These are phyloP conservation scores for Microctonus brassicae DNA, from an alignment of 2,888 invertebrate genomes.

Conservation along the genomic window DNA sequence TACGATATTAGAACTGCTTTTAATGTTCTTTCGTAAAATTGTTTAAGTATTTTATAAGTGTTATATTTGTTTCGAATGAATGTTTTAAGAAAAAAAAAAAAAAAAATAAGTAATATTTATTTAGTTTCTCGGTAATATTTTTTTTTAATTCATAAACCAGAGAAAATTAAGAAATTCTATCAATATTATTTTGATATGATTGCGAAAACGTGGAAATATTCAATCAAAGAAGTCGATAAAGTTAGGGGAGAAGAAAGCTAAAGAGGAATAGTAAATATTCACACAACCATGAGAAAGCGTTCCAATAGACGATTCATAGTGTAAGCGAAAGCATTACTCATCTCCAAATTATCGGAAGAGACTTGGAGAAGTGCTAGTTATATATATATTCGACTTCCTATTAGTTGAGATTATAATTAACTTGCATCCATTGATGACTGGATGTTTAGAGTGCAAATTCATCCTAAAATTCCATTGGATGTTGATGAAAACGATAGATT, in stretches of 20 bases:
- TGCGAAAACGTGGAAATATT: slow-evolving; percentile 30
- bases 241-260: slow-evolving; percentile 12
- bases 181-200: no score
- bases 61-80: no score
- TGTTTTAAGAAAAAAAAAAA: no score
- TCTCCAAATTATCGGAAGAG: slow-evolving; percentile 1
- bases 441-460: not conserved
- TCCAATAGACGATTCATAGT: slow-evolving; percentile 27
- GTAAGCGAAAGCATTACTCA: slow-evolving; percentile 13
- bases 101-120: no score
- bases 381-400: not conserved
- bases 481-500: not conserved
- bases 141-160: no score
- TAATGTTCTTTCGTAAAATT: not conserved
- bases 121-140: no score
- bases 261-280: slow-evolving; percentile 7
- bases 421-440: not conserved
- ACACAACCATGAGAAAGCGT: slow-evolving; percentile 29
- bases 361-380: not conserved
- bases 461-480: not conserved
- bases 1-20: no score
- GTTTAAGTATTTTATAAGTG: no score
- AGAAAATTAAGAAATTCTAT: no score
- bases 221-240: slow-evolving; percentile 3
- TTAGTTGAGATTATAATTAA: not conserved